Percentiles rank a stretch among this genome's conserved stretches.
phyloP scores from a whole-genome alignment of 2,797 vertebrate species.

The Enteromius afrohamiltoni region DNA sequence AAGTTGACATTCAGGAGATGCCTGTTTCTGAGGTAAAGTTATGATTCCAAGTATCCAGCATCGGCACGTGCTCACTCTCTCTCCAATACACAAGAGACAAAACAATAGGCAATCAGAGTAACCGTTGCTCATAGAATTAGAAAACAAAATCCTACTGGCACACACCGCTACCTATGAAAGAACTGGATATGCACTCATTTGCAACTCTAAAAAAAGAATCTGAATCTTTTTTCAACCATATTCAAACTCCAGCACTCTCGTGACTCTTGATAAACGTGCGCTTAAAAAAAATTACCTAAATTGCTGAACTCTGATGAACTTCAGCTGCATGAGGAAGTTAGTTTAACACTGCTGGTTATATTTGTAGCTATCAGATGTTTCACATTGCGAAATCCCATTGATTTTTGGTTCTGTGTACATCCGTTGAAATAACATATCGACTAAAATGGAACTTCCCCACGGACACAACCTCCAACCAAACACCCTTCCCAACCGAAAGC shows the following conservation, averaged over 20 bases:
- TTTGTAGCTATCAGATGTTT: slow-evolving; percentile 30
- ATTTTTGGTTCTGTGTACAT: slow-evolving; percentile 49
- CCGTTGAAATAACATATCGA: slow-evolving; percentile 49
- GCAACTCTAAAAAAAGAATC: neutral
- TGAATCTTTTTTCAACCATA: neutral
- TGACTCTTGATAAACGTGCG: neutral
- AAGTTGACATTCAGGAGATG: slow-evolving; percentile 45
- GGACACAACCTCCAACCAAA: slow-evolving; percentile 23
- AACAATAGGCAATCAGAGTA: slow-evolving; percentile 42
- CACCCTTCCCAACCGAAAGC: slow-evolving; percentile 18
- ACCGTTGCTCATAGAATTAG: slow-evolving; percentile 6
- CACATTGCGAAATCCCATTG: slow-evolving; percentile 45
- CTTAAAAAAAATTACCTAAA: neutral
- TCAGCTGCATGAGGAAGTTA: neutral
- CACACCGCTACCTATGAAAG: slow-evolving; percentile 6
- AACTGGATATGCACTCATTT: neutral
- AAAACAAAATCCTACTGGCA: neutral
- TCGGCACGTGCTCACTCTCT: slow-evolving; percentile 1
- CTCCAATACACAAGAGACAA: slow-evolving; percentile 35
- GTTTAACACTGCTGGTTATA: slow-evolving; percentile 21
- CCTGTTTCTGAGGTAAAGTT: slow-evolving; percentile 52
- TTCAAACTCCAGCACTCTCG: neutral
- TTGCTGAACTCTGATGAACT: slow-evolving; percentile 1
- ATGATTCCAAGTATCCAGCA: slow-evolving; percentile 39
- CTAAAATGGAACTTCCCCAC: slow-evolving; percentile 40